Conservation (phyloP, 2,113 vertebrate species). For the Isichthys henryi region DNA sequence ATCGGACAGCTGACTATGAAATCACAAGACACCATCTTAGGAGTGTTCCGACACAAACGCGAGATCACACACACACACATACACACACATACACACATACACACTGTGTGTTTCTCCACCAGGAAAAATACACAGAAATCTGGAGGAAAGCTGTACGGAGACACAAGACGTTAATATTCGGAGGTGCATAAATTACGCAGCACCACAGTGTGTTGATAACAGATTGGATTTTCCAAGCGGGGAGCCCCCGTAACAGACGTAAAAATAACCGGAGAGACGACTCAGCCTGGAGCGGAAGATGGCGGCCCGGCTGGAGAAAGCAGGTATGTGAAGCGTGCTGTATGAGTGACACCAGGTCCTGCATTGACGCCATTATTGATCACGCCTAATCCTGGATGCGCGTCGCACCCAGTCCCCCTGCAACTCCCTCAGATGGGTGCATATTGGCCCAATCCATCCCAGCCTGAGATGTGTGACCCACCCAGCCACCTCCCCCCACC, state of each 20-base stretch:
- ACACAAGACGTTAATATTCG: background rate
- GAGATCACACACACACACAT: background rate
- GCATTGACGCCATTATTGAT: no score
- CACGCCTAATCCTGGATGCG: conserved; percentile 30
- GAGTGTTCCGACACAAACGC: background rate
- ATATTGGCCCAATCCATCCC: conserved; percentile 20
- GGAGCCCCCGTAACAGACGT: background rate
- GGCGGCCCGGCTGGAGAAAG: background rate
- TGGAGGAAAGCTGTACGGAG: background rate
- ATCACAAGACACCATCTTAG: background rate
- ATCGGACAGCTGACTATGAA: background rate
- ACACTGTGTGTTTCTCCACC: background rate
- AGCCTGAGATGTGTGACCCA: conserved; percentile 34
- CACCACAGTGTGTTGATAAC: background rate
- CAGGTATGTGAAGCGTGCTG: no score
- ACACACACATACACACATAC: background rate
- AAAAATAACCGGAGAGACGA: background rate
- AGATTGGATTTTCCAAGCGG: background rate
- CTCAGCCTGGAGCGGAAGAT: background rate
- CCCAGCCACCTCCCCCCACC: conserved; percentile 45
- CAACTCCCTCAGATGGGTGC: conserved; percentile 25
- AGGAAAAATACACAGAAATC: background rate
- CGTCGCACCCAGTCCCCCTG: conserved; percentile 3
- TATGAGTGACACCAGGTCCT: no score
- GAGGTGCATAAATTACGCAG: background rate